Evolutionary conservation across 2,797 vertebrate genomes (phyloP).

Genomic region (Pangasius djambal): DNA sequence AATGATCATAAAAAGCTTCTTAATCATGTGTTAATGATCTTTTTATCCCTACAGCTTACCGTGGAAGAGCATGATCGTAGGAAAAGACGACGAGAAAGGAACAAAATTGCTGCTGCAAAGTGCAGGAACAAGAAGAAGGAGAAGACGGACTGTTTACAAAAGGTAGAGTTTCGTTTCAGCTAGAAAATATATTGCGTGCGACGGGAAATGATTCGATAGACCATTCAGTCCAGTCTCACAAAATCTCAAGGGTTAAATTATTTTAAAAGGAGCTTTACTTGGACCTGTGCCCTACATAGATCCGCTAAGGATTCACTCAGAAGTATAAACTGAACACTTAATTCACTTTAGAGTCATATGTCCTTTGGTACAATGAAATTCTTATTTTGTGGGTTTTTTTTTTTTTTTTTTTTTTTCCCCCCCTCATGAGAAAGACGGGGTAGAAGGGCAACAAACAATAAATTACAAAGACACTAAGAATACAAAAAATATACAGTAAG

Average conservation of each 20-base stretch:
- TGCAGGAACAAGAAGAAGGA: constrained; percentile 98
- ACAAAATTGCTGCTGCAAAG: constrained; percentile 94
- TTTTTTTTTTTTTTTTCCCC: too few relatives aligned
- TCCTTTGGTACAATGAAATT: too few relatives aligned
- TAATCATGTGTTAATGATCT: neutral
- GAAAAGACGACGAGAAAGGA: constrained; percentile 90
- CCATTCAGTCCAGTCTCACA: neutral
- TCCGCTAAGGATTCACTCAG: neutral
- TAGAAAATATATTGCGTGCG: neutral
- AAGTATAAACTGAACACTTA: neutral
- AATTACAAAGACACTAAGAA: too few relatives aligned
- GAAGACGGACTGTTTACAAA: constrained; percentile 91
- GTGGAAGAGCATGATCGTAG: constrained; percentile 86
- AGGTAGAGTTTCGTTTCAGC: constrained; percentile 71
- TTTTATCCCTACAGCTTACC: constrained; percentile 65
- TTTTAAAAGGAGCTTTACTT: neutral
- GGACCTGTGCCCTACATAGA: neutral
- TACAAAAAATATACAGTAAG: too few relatives aligned
- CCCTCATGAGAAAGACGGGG: too few relatives aligned
- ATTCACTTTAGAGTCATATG: too few relatives aligned
- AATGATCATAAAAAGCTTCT: neutral
- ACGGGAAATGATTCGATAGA: neutral
- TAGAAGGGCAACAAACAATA: too few relatives aligned
- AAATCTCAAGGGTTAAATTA: neutral
- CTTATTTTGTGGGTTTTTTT: too few relatives aligned